Conservation (phyloP, 2,888 invertebrate genomes). For the Ichneumon xanthorius region DNA sequence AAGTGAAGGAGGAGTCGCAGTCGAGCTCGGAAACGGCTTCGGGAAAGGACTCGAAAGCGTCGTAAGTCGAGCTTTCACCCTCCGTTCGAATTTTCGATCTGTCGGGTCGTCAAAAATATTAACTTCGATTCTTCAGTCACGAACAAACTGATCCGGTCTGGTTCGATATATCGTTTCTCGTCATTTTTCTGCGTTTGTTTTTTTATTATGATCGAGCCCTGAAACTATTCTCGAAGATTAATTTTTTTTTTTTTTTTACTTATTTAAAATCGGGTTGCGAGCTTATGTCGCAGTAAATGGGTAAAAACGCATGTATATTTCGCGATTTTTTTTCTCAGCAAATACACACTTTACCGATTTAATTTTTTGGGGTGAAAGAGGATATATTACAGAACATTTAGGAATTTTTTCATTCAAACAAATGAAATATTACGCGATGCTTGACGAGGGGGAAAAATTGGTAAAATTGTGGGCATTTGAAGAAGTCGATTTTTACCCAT, state of each 20-base stretch:
- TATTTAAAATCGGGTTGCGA: not conserved
- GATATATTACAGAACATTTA: too few relatives aligned
- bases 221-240: too few relatives aligned
- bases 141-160: not conserved
- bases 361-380: too few relatives aligned
- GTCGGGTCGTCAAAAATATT: not conserved
- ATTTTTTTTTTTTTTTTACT: not conserved
- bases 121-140: not conserved
- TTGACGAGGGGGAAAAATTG: too few relatives aligned
- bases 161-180: slow-evolving; percentile 19
- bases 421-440: too few relatives aligned
- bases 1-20: slow-evolving; percentile 80
- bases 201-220: slow-evolving; percentile 7
- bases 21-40: slow-evolving; percentile 75
- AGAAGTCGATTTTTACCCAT: too few relatives aligned
- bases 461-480: too few relatives aligned
- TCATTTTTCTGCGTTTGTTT: slow-evolving; percentile 7
- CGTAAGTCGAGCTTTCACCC: slow-evolving; percentile 73
- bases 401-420: too few relatives aligned
- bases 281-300: too few relatives aligned
- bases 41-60: slow-evolving; percentile 79
- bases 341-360: too few relatives aligned
- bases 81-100: not conserved
- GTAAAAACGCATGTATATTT: too few relatives aligned
- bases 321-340: too few relatives aligned